Evolutionary conservation across 2,113 vertebrate genomes (phyloP), one percentile per base, ranked within the genome.

Genomic region (Thryonomys swinderianus): DNA sequence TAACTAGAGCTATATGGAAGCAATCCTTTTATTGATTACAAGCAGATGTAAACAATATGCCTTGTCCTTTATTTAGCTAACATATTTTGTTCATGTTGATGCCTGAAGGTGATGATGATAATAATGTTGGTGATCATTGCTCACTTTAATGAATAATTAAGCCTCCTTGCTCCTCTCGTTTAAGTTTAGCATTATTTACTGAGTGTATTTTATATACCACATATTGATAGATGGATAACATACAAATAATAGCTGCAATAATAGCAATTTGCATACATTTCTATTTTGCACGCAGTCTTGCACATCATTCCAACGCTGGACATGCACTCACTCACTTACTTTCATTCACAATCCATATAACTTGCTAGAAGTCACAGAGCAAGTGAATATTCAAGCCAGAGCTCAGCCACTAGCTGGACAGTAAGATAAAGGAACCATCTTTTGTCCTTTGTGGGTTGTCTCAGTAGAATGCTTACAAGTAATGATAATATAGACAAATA

Each of bases 131-230:
- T 90, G 88, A 96, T 92, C 64, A 13, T 23, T 87, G 37, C 27
- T 93, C 85, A 40, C 27, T 95, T 66, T 92, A 73, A 62, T 73
- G 48, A 88, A 86, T 91, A 92, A 90, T 88, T 92, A 96, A 90
- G 42, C 16, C 2, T 90, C 57, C 23, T 87, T 90, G 45, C 3
- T 87, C 88, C 66, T 81, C 59, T 95, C 40, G 81, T 92, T 94
- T 85, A 84, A 88, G 88, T 88, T 85, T 73, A 88, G 84, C 27
- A 94, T 62, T 85, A 64, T 67, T 92, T 92, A 90, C 66, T 83
- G 69, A 67, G 6, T 66, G 6, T 2, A 53, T 94, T 73, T 92
- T 80, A 57, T 90, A 73, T 81, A 48, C 9, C 30, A 73, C 30
- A 85, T 30, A 85, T n/a, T 74, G 79, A 69, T 42, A 74, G 32